phyloP scores from a whole-genome alignment of 2,888 invertebrate species.

The Acholoe squamosa region DNA sequence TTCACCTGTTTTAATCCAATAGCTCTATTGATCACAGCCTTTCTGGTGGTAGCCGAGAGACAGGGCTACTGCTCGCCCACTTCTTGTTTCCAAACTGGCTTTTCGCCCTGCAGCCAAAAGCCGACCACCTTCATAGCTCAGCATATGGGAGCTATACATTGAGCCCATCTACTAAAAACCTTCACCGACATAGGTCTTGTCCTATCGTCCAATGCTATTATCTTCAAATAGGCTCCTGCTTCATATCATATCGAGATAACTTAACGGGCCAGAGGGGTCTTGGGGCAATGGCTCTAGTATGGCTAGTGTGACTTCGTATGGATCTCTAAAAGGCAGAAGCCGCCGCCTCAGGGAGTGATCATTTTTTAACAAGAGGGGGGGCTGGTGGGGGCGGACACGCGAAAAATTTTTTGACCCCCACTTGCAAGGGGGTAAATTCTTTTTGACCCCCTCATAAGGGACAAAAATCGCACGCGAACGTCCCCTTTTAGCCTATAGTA shows the following conservation, averaged over 20 bases:
- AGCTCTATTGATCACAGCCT: conserved; percentile 23
- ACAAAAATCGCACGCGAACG: too few relatives aligned
- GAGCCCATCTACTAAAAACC: neutral
- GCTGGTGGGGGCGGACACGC: too few relatives aligned
- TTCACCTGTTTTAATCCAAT: conserved; percentile 54
- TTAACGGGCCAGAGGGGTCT: neutral
- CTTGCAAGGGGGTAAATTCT: too few relatives aligned
- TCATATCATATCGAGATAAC: conserved; percentile 14
- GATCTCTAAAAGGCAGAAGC: neutral
- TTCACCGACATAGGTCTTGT: neutral
- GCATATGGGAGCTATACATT: neutral
- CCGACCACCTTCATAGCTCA: neutral
- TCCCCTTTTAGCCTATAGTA: too few relatives aligned
- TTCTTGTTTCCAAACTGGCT: neutral
- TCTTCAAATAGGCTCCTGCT: neutral
- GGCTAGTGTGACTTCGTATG: neutral
- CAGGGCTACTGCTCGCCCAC: neutral
- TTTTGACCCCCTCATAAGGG: too few relatives aligned
- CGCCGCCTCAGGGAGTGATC: too few relatives aligned
- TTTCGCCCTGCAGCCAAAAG: neutral
- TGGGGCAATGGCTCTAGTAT: neutral
- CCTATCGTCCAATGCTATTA: neutral
- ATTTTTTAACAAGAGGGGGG: too few relatives aligned
- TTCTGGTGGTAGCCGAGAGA: neutral
- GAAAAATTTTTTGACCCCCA: too few relatives aligned